phyloP scores from a whole-genome alignment of 2,113 vertebrate genomes.

The Oreocharis arfaki region DNA sequence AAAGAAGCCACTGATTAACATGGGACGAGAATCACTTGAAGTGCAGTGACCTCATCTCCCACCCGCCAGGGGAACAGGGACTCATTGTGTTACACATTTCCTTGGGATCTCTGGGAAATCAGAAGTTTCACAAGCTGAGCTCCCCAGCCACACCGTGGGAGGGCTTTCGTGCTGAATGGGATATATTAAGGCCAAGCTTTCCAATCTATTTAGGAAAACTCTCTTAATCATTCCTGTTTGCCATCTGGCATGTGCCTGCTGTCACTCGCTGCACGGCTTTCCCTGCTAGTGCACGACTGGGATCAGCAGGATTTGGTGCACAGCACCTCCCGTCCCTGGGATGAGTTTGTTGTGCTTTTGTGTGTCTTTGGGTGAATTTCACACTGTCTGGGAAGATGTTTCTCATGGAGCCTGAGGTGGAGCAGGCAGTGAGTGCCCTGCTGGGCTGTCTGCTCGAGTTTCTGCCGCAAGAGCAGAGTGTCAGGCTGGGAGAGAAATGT shows the following conservation, averaged over 20 bases:
- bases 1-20: neutral
- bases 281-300: neutral
- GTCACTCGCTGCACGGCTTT: neutral
- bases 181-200: neutral
- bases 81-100: neutral
- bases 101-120: neutral
- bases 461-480: neutral
- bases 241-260: conserved; percentile 15
- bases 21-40: neutral
- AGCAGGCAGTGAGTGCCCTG: neutral
- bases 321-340: neutral
- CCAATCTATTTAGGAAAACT: neutral
- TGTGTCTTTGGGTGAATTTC: neutral
- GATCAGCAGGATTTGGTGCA: neutral
- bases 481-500: neutral
- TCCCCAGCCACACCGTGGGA: neutral
- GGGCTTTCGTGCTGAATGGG: neutral
- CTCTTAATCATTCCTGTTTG: neutral
- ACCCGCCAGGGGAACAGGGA: neutral
- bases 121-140: neutral
- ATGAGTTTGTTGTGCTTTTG: neutral
- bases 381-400: neutral
- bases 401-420: neutral
- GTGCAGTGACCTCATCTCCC: neutral
- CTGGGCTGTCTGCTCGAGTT: neutral